Base-by-base conservation (phyloP, 2,888 invertebrate genomes). In the Caenorhabditis sinica region DNA sequence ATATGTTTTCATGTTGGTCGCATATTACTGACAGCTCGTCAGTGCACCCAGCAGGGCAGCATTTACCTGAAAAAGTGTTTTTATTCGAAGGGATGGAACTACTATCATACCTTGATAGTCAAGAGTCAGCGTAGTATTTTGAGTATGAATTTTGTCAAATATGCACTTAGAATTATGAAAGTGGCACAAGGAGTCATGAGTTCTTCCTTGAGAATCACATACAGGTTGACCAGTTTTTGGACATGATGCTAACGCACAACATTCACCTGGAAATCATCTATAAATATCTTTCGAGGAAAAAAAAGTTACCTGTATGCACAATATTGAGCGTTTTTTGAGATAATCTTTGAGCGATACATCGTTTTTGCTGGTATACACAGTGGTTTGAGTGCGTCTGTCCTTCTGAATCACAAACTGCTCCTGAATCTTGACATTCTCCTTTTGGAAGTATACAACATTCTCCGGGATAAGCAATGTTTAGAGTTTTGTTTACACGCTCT, bases 131-230 rank as follows among this genome's bases (percentile, higher is more conserved):
- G 86, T 86, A 15, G 51, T 71, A n/a, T 82, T 83, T 30, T 77
- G 77, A 4, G 84, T 63, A 69, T 89, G 90, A 9, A 90, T 86
- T 58, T 90, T 90, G 66, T 91, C 90, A 76, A 87, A 86, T n/a
- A 89, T 88, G 60, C 91, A 91, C 53, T 90, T 90, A 0, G 90
- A 88, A 75, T 90, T 90, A 63, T 89, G 83, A 51, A 91, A 90
- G 63, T 91, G 90, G 63, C 91, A 91, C 8, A 89, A n/a, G 3
- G 86, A 86, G 49, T 84, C 83, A 58, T 90, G 90, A 17, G 89
- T 88, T 25, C 85, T 86, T 30, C 91, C 90, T 63, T 65, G 71
- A 6, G 82, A 85, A 71, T 91, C 91, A 73, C 91, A 91, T 3
- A 91, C 89, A 8, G 89, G 89, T 56, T 88, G 75, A 2, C 73